Base-by-base conservation (phyloP, 1,140 invertebrate species). In the Eulimnadia texana region DNA sequence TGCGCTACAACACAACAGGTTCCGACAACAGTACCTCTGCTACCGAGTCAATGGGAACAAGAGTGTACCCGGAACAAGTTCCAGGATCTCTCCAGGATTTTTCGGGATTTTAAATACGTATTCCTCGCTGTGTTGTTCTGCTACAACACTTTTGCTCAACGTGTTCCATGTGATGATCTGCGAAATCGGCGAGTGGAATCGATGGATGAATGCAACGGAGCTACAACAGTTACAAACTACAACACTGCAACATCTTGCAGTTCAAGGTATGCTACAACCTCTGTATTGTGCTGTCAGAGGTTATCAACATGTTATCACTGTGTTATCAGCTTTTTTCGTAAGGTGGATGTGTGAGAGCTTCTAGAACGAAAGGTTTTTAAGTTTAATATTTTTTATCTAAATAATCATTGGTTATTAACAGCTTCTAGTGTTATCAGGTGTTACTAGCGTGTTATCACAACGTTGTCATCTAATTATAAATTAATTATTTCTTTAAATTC, bases 171-270 rank as follows among this genome's bases (percentile, higher is more conserved):
- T 16, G 3, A 57, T 61, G 16, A 33, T 61, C 60, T 54, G 50
- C 20, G 22, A 61, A 33, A 50, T 54, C 11, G 60, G 60, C 28
- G 60, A 61, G 50, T 61, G 60, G 60, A 59, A 57, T 27, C 55
- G 20, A 3, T 57, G 55, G 55, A n/a, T 57, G 2, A 57, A 16
- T 29, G 24, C 25, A 23, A 2, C 55, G 9, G 55, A 57, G 29
- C 55, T 23, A 27, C 24, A 57, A 29, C 55, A 29, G 22, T 27
- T 57, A 2, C 11, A 20, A 25, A 28, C 24, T 9, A 16, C 6
- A 42, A 28, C 27, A 23, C 28, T 57, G 11, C 27, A 20, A 11
- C 24, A 29, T 42, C 29, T 57, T 23, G 55, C 55, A 3, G 19
- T 42, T 33, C 55, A 57, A 57, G 55, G 55, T 57, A 42, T n/a